These are phyloP conservation scores for Maniola jurtina DNA, from an alignment of 1,140 invertebrate genomes.

Conservation along the genomic window DNA sequence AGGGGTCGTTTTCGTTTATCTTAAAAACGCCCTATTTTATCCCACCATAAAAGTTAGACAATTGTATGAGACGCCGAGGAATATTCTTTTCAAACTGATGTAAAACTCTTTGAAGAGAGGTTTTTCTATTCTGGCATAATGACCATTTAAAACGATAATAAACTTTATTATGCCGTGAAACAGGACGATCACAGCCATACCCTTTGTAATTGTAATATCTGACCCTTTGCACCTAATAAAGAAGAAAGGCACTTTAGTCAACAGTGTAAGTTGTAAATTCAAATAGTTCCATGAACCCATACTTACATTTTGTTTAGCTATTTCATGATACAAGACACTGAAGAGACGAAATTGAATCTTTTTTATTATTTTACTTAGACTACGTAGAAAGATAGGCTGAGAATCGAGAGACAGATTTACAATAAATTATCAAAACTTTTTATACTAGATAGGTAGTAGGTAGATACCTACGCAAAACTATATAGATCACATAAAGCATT, in stretches of 20 bases:
- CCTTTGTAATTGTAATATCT: constrained; percentile 5
- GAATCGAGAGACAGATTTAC: too few relatives aligned
- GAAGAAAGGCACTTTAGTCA: neutral
- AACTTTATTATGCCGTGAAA: constrained; percentile 9
- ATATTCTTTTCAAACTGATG: constrained; percentile 16
- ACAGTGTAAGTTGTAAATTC: constrained; percentile 4
- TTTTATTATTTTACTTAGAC: too few relatives aligned
- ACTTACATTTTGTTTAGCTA: neutral
- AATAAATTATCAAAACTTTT: too few relatives aligned
- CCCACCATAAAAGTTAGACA: constrained; percentile 15
- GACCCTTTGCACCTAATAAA: constrained; percentile 5
- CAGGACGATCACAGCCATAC: neutral
- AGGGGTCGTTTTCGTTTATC: constrained; percentile 44
- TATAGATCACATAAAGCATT: too few relatives aligned
- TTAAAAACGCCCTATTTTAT: constrained; percentile 22
- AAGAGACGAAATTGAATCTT: too few relatives aligned
- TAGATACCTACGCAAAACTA: too few relatives aligned
- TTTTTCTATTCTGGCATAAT: constrained; percentile 8
- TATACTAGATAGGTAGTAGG: too few relatives aligned
- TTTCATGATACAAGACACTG: neutral
- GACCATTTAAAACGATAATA: constrained; percentile 13
- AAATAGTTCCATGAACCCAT: neutral
- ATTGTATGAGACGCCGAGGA: constrained; percentile 5
- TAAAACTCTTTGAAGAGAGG: constrained; percentile 1
- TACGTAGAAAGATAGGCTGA: too few relatives aligned